These are phyloP conservation scores for Pandemis heparana DNA, from an alignment of 2,888 invertebrate genomes.

Conservation along the genomic window DNA sequence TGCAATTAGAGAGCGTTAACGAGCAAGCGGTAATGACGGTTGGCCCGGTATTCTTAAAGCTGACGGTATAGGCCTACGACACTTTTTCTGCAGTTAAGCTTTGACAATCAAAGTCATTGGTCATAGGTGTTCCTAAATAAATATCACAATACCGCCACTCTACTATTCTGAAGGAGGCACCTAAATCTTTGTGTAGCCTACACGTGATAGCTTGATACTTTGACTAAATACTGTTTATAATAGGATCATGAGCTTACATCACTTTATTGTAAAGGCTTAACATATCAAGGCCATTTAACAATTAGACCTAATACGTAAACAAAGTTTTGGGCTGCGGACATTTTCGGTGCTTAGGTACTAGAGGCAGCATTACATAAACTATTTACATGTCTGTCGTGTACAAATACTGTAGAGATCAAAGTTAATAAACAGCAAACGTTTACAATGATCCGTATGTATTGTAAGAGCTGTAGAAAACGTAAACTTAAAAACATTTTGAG, in stretches of 20 bases:
- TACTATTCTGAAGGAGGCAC: too few species aligned
- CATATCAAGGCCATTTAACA: background rate
- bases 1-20: conserved; percentile 85
- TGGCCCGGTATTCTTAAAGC: conserved; percentile 67
- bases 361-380: background rate
- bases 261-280: background rate
- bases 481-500: too few species aligned
- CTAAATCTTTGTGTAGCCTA: background rate
- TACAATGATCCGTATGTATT: background rate
- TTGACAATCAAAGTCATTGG: too few species aligned
- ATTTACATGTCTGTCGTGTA: background rate
- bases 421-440: background rate
- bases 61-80: conserved; percentile 39
- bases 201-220: background rate
- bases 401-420: background rate
- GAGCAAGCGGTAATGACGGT: conserved; percentile 83
- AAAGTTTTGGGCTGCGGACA: background rate
- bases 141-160: too few species aligned
- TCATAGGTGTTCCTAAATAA: too few species aligned
- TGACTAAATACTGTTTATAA: background rate
- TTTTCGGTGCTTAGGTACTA: background rate
- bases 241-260: background rate
- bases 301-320: background rate
- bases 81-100: background rate
- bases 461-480: too few species aligned